Conservation (phyloP, 2,113 vertebrate genomes). For the Alligator sinensis region DNA sequence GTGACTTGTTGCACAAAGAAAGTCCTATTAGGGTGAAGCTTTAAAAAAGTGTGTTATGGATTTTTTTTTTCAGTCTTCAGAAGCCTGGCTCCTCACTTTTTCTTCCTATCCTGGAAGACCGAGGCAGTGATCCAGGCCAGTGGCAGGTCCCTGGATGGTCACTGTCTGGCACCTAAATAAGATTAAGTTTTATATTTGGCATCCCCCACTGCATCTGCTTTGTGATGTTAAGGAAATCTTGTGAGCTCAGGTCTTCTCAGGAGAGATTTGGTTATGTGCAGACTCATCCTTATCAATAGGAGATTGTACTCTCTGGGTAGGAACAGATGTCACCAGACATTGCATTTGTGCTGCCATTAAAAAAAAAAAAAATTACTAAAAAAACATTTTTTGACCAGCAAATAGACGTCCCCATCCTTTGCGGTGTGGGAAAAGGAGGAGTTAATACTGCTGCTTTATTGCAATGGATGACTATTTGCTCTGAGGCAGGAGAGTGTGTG, state of each 20-base stretch:
- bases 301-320: too few species aligned
- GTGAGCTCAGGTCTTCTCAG: neutral
- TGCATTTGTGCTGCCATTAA: too few species aligned
- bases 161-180: neutral
- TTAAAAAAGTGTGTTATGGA: too few species aligned
- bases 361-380: too few species aligned
- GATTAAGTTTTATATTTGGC: fast-evolving
- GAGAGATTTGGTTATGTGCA: neutral
- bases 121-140: neutral
- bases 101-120: neutral
- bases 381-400: too few species aligned
- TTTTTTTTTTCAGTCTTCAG: neutral
- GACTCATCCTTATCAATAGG: too few species aligned
- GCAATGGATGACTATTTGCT: too few species aligned
- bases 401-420: too few species aligned
- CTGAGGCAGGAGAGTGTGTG: too few species aligned
- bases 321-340: too few species aligned
- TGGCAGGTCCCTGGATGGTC: neutral
- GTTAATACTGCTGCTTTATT: too few species aligned
- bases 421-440: too few species aligned
- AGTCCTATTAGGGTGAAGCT: neutral
- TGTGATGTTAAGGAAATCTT: neutral
- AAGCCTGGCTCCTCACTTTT: neutral
- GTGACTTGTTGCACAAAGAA: neutral
- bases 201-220: neutral